A percentile compares a stretch with the other conserved stretches of the same genome.
Evolutionary conservation across 2,113 vertebrate genomes (phyloP).

Genomic region (Gallinago undulata): DNA sequence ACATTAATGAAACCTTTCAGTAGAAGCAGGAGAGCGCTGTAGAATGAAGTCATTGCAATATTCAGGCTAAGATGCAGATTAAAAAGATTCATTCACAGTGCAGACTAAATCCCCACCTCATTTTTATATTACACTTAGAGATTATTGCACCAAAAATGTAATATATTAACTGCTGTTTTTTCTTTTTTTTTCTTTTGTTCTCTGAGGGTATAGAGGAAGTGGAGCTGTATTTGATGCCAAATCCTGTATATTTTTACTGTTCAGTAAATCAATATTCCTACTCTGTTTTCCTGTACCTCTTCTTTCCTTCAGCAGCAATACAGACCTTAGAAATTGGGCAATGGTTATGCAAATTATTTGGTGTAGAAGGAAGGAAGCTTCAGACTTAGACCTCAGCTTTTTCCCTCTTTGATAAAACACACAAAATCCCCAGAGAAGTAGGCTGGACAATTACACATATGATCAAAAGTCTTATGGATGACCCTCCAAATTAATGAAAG

Average conservation of each 20-base stretch:
- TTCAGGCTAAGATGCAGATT: background rate
- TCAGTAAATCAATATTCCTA: background rate
- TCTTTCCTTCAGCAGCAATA: background rate
- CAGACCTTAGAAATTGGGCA: background rate
- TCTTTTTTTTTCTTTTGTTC: background rate
- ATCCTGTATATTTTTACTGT: background rate
- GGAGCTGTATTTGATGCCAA: background rate
- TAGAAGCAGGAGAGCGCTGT: background rate
- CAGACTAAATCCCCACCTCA: background rate
- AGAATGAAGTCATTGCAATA: background rate
- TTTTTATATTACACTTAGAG: background rate
- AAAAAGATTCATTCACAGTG: background rate
- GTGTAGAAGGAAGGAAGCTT: background rate
- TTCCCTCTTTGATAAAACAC: background rate
- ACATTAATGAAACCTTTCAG: background rate
- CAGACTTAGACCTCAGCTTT: background rate
- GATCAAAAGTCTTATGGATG: background rate
- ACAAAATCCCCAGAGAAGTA: background rate
- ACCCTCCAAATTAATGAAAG: background rate
- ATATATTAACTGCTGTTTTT: background rate
- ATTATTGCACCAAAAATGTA: background rate
- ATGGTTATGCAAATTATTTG: background rate
- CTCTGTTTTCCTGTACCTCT: background rate
- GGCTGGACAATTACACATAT: background rate
- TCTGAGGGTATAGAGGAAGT: background rate